Percentiles rank a stretch among this genome's conserved stretches.
phyloP scores from a whole-genome alignment of 1,140 invertebrate species.

The Antheraea pernyi region DNA sequence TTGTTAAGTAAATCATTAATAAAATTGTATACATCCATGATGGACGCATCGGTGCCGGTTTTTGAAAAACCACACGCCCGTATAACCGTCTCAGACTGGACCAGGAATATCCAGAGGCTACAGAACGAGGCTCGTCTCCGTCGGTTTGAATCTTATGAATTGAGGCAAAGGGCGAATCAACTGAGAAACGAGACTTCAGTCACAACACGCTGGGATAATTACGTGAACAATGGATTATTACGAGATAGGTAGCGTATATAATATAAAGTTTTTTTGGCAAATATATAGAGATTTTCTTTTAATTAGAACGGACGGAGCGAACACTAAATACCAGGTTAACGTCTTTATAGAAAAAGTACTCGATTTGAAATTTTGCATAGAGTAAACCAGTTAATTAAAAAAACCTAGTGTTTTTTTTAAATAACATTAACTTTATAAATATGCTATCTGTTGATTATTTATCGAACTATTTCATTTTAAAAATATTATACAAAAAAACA shows the following conservation, averaged over 20 bases:
- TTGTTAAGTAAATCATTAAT: not conserved
- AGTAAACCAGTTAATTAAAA: too few species aligned
- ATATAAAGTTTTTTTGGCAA: too few species aligned
- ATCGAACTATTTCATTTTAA: too few species aligned
- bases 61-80: conserved; percentile 85
- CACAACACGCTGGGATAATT: conserved; percentile 90
- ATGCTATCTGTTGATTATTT: too few species aligned
- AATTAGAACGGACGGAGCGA: too few species aligned
- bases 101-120: conserved; percentile 84
- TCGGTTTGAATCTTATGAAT: conserved; percentile 82
- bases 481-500: too few species aligned
- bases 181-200: conserved; percentile 89
- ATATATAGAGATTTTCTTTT: too few species aligned
- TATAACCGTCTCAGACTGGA: conserved; percentile 86
- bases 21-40: conserved; percentile 15
- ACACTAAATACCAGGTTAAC: too few species aligned
- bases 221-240: conserved; percentile 88
- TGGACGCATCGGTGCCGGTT: conserved; percentile 73
- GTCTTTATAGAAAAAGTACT: too few species aligned
- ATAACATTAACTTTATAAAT: too few species aligned
- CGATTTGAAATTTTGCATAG: too few species aligned
- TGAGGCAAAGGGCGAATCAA: conserved; percentile 86
- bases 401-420: too few species aligned
- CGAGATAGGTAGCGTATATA: conserved; percentile 81
- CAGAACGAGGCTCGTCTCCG: conserved; percentile 83